Base-by-base conservation (phyloP, 2,888 invertebrate species). In the Eupithecia insigniata region DNA sequence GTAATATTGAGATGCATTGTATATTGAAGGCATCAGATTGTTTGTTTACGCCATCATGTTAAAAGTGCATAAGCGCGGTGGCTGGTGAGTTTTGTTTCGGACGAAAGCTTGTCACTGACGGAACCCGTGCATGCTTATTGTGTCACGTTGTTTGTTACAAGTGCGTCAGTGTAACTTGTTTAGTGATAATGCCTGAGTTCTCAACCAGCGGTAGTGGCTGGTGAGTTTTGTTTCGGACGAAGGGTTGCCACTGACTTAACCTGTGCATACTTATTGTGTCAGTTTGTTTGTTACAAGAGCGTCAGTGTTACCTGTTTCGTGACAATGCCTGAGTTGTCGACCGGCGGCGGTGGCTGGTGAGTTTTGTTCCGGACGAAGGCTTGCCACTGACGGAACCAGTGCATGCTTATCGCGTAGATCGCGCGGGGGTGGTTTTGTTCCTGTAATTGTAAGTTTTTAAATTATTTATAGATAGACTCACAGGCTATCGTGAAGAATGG, bases 71-170 rank as follows among this genome's bases (percentile, higher is more conserved):
- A n/a, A n/a, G n/a, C n/a, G n/a, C 0, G 98, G 97, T 34, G 99
- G 98, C 32, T 97, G 96, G 79, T 95, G 95, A 39, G 95, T 96
- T 82, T 96, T 96, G 79, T 96, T 96, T 39, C 97, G 95, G 1
- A 98, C 97, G 91, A 98, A 99, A 72, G 96, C 96, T 89, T 99
- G 98, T 99, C 99, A 99, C 83, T 97, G 96, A 1, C 97, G 95
- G 88, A 98, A 96, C 98, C 98, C 98, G 74, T 96, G 95, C 97
- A 97, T 97, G 78, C 97, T 97, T 79, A 98, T 96, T 16, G 97
- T 97, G 91, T 96, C 34, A 34, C 8, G 0, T 8, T 34, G 34
- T 34, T 34, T 34, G 8, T 34, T 34, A 34, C 34, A 8, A 34
- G 34, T 8, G 34, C 34, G 34, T 34, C 7, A 12, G 39, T 39